These are phyloP conservation scores for Bufo gargarizans DNA, from an alignment of 2,113 vertebrate genomes.

Conservation along the genomic window DNA sequence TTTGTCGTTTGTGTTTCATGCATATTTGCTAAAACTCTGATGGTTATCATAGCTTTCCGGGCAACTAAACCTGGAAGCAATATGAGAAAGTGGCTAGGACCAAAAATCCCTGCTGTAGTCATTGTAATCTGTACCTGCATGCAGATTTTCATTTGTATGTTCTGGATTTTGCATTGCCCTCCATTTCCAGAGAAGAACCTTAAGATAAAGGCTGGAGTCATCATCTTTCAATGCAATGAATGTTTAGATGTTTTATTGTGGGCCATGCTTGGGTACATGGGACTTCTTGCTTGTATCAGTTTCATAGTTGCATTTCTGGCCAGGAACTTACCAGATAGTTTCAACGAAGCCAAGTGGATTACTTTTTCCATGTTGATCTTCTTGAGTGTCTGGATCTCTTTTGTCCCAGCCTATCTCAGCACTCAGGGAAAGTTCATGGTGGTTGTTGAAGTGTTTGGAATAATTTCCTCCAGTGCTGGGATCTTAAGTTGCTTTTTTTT, in stretches of 20 bases:
- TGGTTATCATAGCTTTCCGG: conserved; percentile 49
- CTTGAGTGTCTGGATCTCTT: conserved; percentile 52
- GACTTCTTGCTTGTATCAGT: conserved; percentile 52
- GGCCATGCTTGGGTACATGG: conserved; percentile 64
- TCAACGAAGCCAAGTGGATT: conserved; percentile 60
- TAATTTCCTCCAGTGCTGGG: conserved; percentile 44
- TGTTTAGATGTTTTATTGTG: conserved; percentile 62
- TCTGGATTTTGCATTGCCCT: conserved; percentile 62
- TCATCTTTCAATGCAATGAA: conserved; percentile 61
- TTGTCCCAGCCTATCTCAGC: conserved; percentile 53
- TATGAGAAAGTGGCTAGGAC: conserved; percentile 42
- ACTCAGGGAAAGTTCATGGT: conserved; percentile 47
- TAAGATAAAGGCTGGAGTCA: conserved; percentile 10
- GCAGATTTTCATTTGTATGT: conserved; percentile 57
- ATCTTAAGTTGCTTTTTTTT: conserved; percentile 51
- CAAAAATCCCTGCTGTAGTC: not conserved
- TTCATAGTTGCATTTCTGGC: conserved; percentile 62
- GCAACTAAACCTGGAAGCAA: conserved; percentile 45
- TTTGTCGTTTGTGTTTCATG: conserved; percentile 53
- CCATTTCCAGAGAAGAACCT: conserved; percentile 27
- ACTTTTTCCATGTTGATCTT: conserved; percentile 52
- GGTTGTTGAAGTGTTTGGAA: conserved; percentile 50
- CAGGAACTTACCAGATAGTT: conserved; percentile 66
- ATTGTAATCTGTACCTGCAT: conserved; percentile 25
- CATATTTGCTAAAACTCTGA: conserved; percentile 54